These are phyloP conservation scores for Mesocricetus auratus DNA, from an alignment of 2,113 vertebrate species.

Conservation along the genomic window DNA sequence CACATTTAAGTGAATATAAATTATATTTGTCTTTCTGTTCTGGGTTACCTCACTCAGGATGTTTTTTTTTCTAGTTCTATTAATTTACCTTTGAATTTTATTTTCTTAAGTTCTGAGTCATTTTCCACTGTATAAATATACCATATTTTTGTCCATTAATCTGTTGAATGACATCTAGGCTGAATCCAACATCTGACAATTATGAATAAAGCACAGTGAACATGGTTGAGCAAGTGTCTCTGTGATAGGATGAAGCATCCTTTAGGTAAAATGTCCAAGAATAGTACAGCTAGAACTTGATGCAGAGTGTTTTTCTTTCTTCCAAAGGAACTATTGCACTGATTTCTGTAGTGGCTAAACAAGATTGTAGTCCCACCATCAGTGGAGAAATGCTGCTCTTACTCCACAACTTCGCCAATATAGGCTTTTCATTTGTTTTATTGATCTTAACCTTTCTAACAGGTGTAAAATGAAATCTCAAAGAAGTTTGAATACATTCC, in stretches of 20 bases:
- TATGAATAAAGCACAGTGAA: not conserved
- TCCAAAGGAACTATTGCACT: not conserved
- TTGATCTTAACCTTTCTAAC: not conserved
- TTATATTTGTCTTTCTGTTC: not conserved
- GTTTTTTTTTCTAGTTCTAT: not conserved
- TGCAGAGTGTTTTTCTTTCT: not conserved
- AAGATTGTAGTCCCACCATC: not conserved
- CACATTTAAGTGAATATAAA: not conserved
- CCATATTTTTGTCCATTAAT: not conserved
- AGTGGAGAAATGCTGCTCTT: not conserved
- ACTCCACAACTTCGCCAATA: not conserved
- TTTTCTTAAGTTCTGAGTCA: not conserved
- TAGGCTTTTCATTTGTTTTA: not conserved
- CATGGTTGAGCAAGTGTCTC: not conserved
- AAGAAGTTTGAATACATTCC: not conserved
- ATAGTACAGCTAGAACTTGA: not conserved
- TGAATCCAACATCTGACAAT: not conserved
- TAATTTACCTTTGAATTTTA: not conserved
- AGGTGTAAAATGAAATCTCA: not conserved
- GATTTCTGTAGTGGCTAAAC: not conserved
- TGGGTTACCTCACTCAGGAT: not conserved
- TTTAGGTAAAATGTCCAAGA: not conserved
- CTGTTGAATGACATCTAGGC: not conserved
- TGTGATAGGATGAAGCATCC: not conserved
- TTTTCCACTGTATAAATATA: not conserved